phyloP scores from a whole-genome alignment of 2,888 invertebrate genomes.

The Cryptus viduatorius region DNA sequence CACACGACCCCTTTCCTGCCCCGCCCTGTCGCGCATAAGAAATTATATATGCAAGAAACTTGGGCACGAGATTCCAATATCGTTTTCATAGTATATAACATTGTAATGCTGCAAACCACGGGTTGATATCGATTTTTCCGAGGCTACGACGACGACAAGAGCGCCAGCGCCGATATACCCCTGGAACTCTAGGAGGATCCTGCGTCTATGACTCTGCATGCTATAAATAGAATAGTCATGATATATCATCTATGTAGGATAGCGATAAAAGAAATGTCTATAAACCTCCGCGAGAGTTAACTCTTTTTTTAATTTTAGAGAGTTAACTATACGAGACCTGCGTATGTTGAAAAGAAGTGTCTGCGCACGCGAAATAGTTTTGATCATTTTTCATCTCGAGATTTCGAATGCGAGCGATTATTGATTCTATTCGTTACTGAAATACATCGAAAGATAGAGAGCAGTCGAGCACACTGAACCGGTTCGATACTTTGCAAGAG shows the following conservation, averaged over 20 bases:
- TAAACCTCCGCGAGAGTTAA: too few relatives aligned
- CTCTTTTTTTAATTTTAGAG: too few relatives aligned
- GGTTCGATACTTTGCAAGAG: conserved; percentile 60
- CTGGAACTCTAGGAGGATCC: conserved; percentile 13
- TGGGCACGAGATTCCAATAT: conserved; percentile 51
- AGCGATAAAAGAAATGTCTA: background rate
- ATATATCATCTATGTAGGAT: background rate
- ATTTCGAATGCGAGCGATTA: background rate
- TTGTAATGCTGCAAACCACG: conserved; percentile 42
- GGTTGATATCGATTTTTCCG: conserved; percentile 46
- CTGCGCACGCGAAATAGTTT: background rate
- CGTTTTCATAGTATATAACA: conserved; percentile 7
- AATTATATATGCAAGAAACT: background rate
- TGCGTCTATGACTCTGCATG: conserved; percentile 10
- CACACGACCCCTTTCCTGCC: background rate
- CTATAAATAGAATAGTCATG: conserved; percentile 17
- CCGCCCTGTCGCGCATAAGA: background rate
- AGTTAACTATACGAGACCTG: too few relatives aligned
- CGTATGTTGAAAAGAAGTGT: background rate
- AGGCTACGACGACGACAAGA: conserved; percentile 12
- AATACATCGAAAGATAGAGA: conserved; percentile 1
- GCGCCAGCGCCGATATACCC: conserved; percentile 8
- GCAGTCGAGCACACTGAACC: conserved; percentile 58
- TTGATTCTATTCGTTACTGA: background rate
- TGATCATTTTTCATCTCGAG: background rate